Percentiles rank a stretch among this genome's conserved stretches.
Conservation (phyloP, 2,888 invertebrate genomes). For the Polydesmus complanatus region DNA sequence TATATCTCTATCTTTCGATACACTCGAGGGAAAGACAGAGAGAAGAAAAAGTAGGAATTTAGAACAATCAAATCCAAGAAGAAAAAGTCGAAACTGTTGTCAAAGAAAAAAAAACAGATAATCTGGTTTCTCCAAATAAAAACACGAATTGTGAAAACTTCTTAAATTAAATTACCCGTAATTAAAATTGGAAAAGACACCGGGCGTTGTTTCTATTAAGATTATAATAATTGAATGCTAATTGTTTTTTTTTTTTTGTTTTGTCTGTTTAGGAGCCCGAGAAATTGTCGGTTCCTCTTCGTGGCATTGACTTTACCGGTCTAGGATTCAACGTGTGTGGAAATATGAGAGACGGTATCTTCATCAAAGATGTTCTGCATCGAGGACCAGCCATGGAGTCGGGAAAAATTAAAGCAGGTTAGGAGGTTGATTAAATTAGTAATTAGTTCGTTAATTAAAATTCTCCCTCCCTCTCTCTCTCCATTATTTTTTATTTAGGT, state of each 20-base stretch:
- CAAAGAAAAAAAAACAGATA: too few relatives aligned
- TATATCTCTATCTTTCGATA: too few relatives aligned
- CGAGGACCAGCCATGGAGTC: slow-evolving; percentile 79
- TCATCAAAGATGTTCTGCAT: slow-evolving; percentile 69
- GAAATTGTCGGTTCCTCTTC: slow-evolving; percentile 52
- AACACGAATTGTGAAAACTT: too few relatives aligned
- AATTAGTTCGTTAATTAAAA: neutral
- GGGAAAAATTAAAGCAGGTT: slow-evolving; percentile 63
- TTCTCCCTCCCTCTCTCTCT: neutral
- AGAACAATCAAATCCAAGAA: too few relatives aligned
- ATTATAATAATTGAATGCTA: neutral
- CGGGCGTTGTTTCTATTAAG: too few relatives aligned
- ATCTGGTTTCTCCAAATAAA: too few relatives aligned
- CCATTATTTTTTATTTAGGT: slow-evolving; percentile 39
- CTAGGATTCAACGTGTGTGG: slow-evolving; percentile 75
- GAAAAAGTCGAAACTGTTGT: too few relatives aligned
- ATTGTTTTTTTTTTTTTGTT: neutral
- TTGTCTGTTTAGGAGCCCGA: slow-evolving; percentile 38
- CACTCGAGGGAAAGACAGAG: too few relatives aligned
- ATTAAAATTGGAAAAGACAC: too few relatives aligned
- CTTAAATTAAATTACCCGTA: too few relatives aligned
- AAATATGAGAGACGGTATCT: slow-evolving; percentile 81
- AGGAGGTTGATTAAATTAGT: slow-evolving; percentile 14
- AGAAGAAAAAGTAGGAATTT: too few relatives aligned
- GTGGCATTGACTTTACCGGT: slow-evolving; percentile 76